Evolutionary conservation across 2,797 vertebrate species (phyloP), one percentile per base, ranked within the genome.

Genomic region (Eleutherodactylus coqui): DNA sequence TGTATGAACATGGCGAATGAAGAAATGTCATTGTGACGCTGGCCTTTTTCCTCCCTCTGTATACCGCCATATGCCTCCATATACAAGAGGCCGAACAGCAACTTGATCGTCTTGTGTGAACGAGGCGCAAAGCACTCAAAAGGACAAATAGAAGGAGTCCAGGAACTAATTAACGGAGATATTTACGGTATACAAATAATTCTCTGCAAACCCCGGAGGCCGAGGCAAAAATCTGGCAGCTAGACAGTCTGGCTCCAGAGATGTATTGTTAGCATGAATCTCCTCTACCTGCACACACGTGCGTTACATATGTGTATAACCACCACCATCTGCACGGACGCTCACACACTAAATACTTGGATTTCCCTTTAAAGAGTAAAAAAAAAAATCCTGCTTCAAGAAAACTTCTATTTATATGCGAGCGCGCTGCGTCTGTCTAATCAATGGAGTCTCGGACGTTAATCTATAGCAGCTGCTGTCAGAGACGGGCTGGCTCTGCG

Each of bases 381-480:
- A 41, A 64, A 64, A 60, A 62, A 64, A 45, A 64, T 34, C 17
- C 16, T 34, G 5, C 36, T 81, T 67, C 19, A 67, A 81, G 79
- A 36, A 70, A 16, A 69, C 8, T 45, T 70, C 78, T 86, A 80
- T 86, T 83, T 87, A 83, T 83, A 87, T 29, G 51, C 62, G 29
- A 62, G 45, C 4, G 38, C 27, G 38, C 76, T 83, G 29, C 19
- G 85, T 78, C 86, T 79, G 80, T 87, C 82, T 87, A 81, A 87
- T 87, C 86, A 84, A 87, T 85, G 80, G 47, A 49, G 82, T 73
- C 82, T 84, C 53, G 75, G 86, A 55, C 51, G 67, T 17, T 87
- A 87, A 87, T 87, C n/a, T 85, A 58, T 58, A 87, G 70, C 86
- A 87, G 86, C 86, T 87, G 86, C 49, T 75, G 5, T 32, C 14